A percentile compares a stretch with the other conserved stretches of the same genome.
These are phyloP conservation scores for Cylloceria caligata DNA, from an alignment of 2,888 invertebrate genomes.

Conservation along the genomic window DNA sequence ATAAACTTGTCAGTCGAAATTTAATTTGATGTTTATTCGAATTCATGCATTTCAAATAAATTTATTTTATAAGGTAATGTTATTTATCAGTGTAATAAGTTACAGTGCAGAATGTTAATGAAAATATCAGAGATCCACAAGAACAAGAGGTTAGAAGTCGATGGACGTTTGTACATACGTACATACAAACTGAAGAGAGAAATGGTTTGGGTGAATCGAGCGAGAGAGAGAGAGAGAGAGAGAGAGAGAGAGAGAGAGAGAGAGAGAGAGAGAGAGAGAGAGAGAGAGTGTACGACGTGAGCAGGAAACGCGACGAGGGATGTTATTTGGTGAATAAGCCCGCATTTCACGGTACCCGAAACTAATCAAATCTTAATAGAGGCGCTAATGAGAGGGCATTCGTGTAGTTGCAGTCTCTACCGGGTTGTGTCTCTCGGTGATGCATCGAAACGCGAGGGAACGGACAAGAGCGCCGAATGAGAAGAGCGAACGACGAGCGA, in stretches of 20 bases:
- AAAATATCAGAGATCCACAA: background rate
- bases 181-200: background rate
- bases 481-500: constrained; percentile 26
- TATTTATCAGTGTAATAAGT: background rate
- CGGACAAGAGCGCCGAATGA: constrained; percentile 8
- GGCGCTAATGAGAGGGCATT: constrained; percentile 82
- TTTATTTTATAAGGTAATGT: no score
- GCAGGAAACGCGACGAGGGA: constrained; percentile 58
- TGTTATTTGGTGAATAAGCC: constrained; percentile 77
- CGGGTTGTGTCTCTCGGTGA: constrained; percentile 39
- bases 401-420: constrained; percentile 66
- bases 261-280: background rate
- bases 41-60: no score
- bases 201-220: no score
- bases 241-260: background rate
- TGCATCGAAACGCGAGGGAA: constrained; percentile 46
- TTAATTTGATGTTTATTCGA: background rate
- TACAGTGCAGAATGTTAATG: background rate
- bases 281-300: constrained; percentile 38
- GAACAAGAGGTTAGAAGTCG: constrained; percentile 24
- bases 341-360: constrained; percentile 74
- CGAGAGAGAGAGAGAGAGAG: no score
- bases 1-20: background rate
- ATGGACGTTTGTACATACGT: constrained; percentile 7
- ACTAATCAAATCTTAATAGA: constrained; percentile 83